phyloP scores from a whole-genome alignment of 2,113 vertebrate genomes.

The Burhinus oedicnemus region DNA sequence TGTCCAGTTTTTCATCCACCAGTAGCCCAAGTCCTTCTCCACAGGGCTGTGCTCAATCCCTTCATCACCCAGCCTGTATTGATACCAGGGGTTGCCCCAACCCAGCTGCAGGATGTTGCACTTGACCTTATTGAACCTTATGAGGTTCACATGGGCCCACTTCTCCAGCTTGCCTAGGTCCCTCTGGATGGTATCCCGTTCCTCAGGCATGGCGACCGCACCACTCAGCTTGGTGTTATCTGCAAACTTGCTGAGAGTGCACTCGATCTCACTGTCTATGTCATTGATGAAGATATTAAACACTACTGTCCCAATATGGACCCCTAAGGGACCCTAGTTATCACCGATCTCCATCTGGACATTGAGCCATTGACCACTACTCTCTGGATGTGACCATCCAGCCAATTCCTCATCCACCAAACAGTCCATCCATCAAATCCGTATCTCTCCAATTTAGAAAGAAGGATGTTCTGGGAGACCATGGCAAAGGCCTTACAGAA shows the following conservation, averaged over 20 bases:
- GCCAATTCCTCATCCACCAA: background rate
- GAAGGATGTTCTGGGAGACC: background rate
- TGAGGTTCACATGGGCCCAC: background rate
- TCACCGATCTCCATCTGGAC: background rate
- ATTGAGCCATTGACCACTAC: background rate
- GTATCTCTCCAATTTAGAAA: background rate
- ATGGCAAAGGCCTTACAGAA: background rate
- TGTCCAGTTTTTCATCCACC: background rate
- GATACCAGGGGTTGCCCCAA: accelerated
- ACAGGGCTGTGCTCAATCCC: background rate
- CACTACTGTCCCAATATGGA: background rate
- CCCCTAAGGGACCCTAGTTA: background rate
- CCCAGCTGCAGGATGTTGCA: background rate
- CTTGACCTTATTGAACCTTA: background rate
- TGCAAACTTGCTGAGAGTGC: background rate
- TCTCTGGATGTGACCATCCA: background rate
- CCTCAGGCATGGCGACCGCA: background rate
- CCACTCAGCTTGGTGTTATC: background rate
- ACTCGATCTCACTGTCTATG: background rate
- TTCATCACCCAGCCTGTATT: background rate
- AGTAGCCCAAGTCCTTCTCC: background rate
- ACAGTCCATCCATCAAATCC: background rate
- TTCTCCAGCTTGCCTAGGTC: background rate
- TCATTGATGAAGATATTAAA: background rate
- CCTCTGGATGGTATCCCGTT: background rate